Evolutionary conservation across 2,797 vertebrate species (phyloP), one percentile per base, ranked within the genome.

Genomic region (Rhinophrynus dorsalis): DNA sequence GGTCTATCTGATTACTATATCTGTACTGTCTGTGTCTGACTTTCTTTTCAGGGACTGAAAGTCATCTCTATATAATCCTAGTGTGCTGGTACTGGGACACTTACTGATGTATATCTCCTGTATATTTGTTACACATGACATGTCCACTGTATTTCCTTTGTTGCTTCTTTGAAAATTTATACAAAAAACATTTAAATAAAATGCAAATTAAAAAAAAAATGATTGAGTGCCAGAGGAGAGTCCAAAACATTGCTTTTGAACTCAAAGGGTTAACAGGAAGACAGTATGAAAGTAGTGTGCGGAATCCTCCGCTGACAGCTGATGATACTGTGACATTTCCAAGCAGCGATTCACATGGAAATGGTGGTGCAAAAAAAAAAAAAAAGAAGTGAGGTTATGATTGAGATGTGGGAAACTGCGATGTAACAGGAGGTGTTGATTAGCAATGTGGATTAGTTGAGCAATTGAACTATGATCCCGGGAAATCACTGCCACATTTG

Each of bases 351-450:
- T 50, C 48, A 24, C 44, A 29, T 44, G 15, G 42, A 57, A 23
- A 58, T 21, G 54, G 20, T 10, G 20, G 24, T 6, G 55, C 9
- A 38, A 15, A 20, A 45, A 38, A 50, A 7, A 27, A 20, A 21
- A n/a, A 12, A 35, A 2, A 10, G 32, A 35, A 2, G 15, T 26
- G 57, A 8, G 18, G 21, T 42, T 50, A 44, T 24, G 27, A 44
- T 51, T 13, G 10, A 29, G n/a, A 18, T 33, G n/a, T 9, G 27
- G 5, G 23, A 50, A 50, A n/a, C 9, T 9, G 26, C 20, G 12
- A 21, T 12, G 37, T 12, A 29, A 10, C 9, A 27, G 23, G 44
- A 69, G 67, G 67, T 61, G 67, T 54, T 69, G 37, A 69, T 61
- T 61, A 37, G 57, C 32, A 52, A 12, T 35, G 5, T 21, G 7